Evolutionary conservation across 2,797 vertebrate species (phyloP).

Genomic region (Carduelis carduelis): DNA sequence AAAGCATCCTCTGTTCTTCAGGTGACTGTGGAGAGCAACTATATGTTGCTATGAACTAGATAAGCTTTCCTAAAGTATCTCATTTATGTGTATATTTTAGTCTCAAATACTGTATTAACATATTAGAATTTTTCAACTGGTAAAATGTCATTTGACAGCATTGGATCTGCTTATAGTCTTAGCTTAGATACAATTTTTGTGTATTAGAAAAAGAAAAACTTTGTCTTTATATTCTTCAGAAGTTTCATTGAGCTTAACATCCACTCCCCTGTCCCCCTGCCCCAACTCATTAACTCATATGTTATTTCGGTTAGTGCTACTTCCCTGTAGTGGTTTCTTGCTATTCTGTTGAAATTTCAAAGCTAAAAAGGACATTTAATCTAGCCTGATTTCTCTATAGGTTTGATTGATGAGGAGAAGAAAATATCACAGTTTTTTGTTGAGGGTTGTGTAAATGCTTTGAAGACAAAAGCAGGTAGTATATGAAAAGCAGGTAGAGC

Average conservation of each 20-base stretch:
- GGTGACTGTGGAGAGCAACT: background rate
- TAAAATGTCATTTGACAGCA: background rate
- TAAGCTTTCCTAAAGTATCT: background rate
- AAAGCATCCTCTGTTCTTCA: background rate
- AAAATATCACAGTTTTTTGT: background rate
- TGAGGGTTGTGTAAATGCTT: background rate
- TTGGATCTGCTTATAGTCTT: background rate
- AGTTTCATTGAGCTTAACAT: background rate
- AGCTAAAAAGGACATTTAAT: background rate
- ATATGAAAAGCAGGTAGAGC: background rate
- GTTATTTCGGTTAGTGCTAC: background rate
- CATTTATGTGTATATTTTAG: background rate
- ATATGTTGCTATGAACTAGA: background rate
- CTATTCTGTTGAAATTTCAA: background rate
- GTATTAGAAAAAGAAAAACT: background rate
- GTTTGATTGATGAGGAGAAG: background rate
- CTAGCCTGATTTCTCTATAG: background rate
- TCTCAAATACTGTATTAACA: background rate
- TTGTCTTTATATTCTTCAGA: background rate
- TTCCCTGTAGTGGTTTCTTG: background rate
- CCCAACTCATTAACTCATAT: background rate
- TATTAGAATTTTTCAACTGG: background rate
- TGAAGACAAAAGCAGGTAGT: background rate
- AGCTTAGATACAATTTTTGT: background rate
- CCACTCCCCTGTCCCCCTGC: fast-evolving